Base-by-base conservation (phyloP, 2,888 invertebrate genomes). In the Parochlus steinenii region DNA sequence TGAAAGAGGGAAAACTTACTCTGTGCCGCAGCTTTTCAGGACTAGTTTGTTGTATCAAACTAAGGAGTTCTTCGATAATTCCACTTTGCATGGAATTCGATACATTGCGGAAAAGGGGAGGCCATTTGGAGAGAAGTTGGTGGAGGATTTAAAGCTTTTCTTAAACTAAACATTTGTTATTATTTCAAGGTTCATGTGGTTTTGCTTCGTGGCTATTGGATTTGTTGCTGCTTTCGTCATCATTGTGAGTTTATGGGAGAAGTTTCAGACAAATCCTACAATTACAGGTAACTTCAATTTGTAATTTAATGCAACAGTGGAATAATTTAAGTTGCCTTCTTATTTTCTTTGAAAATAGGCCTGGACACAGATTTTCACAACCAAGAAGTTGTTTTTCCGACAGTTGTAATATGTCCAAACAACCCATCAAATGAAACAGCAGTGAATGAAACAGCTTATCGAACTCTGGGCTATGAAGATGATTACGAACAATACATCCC, bases 241-340 rank as follows among this genome's bases (percentile, higher is more conserved):
- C 40, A 82, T 83, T 33, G 67, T 74, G 29, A 78, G 75, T 47
- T 61, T 82, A 19, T 79, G 81, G 80, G 73, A 77, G 47, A 82
- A 80, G 53, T 83, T 83, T 53, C 79, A 80, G 62, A 80, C 78
- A 0, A 79, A 79, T 58, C 82, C 83, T 4, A 82, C 81, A 0
- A 77, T 82, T 35, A 82, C 80, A 19, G 77, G 77, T 58, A 28
- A 28, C 15, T 15, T 6, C 7, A 6, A 18, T 18, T 26, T 31
- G 25, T 29, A 37, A 12, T n/a, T n/a, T n/a, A n/a, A n/a, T n/a
- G n/a, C n/a, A n/a, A n/a, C n/a, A n/a, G n/a, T n/a, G n/a, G n/a
- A n/a, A n/a, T n/a, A n/a, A n/a, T n/a, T n/a, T n/a, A n/a, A n/a
- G n/a, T n/a, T n/a, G n/a, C n/a, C n/a, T n/a, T n/a, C n/a, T n/a